A percentile compares a stretch with the other conserved stretches of the same genome.
Evolutionary conservation across 2,888 invertebrate species (phyloP).

Genomic region (Agrilus biguttatus): DNA sequence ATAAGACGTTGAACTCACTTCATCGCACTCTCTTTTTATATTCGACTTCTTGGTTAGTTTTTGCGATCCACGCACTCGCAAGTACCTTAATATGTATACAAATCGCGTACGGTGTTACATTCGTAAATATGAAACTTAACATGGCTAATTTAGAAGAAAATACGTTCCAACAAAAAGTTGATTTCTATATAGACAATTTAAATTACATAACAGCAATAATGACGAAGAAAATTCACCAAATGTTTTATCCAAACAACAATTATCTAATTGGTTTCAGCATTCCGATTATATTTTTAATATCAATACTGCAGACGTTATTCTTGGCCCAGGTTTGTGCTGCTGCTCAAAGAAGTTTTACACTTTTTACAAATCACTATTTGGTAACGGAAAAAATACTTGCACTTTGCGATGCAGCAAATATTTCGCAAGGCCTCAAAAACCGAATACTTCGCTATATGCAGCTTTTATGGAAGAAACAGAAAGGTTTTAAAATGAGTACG

Average conservation of each 20-base stretch:
- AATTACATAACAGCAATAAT: background rate
- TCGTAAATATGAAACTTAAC: background rate
- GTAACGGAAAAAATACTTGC: background rate
- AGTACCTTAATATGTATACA: constrained; percentile 3
- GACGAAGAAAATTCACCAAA: background rate
- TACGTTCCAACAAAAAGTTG: background rate
- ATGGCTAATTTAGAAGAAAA: no score
- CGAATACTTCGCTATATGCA: constrained; percentile 1
- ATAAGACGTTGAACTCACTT: constrained; percentile 5
- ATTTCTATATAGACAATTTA: background rate
- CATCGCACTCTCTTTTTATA: constrained; percentile 1
- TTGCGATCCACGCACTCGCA: constrained; percentile 2
- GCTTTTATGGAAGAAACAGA: constrained; percentile 2
- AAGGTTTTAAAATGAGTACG: background rate
- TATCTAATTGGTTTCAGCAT: background rate
- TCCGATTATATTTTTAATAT: background rate
- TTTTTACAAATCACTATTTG: background rate
- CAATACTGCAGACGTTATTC: background rate
- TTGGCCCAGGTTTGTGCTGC: constrained; percentile 1
- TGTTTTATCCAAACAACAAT: background rate
- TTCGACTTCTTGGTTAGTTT: constrained; percentile 2
- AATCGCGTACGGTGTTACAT: background rate
- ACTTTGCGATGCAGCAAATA: background rate
- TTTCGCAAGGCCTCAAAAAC: background rate
- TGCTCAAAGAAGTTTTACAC: constrained; percentile 1